Evolutionary conservation across 2,797 vertebrate species (phyloP).

Genomic region (Varecia variegata): DNA sequence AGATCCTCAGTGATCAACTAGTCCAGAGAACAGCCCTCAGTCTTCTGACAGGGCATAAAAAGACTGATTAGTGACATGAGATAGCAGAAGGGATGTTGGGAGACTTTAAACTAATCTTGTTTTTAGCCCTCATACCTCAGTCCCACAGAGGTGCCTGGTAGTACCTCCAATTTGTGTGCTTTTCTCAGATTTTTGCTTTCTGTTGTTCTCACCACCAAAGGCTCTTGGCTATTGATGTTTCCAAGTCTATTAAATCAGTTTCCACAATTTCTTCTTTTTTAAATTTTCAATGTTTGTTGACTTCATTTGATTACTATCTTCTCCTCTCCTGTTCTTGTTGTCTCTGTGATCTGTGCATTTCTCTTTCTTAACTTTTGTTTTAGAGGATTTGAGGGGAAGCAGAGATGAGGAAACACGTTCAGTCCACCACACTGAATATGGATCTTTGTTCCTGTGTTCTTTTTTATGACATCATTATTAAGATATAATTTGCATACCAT

Average conservation of each 20-base stretch:
- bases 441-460: not conserved
- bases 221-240: not conserved
- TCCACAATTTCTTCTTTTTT: not conserved
- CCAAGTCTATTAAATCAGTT: not conserved
- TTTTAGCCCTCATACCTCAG: not conserved
- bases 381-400: constrained; percentile 27
- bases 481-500: not conserved
- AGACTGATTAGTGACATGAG: not conserved
- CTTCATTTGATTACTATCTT: not conserved
- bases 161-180: not conserved
- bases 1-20: not conserved
- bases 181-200: not conserved
- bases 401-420: not conserved
- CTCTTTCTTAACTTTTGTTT: not conserved
- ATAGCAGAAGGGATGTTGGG: not conserved
- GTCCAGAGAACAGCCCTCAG: not conserved
- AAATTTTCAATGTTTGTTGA: not conserved
- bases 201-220: not conserved
- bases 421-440: not conserved
- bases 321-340: not conserved
- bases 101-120: not conserved
- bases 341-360: not conserved
- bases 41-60: not conserved
- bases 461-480: not conserved
- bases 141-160: not conserved